Base-by-base conservation (phyloP, 2,113 vertebrate species). In the Chascanopsetta lugubris region DNA sequence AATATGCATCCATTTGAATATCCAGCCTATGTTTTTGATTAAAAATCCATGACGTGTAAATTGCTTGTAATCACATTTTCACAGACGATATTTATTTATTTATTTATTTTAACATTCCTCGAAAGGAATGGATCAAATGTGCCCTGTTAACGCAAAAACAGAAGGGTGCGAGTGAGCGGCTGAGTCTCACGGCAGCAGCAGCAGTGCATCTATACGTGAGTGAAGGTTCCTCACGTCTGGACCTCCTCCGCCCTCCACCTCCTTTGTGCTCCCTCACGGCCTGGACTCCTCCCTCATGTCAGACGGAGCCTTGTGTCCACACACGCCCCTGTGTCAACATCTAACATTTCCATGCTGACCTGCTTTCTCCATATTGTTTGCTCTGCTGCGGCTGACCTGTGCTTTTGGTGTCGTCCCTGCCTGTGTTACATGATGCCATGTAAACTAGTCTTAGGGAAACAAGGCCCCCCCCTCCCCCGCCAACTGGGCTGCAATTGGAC, bases 301-400 rank as follows among this genome's bases (percentile, higher is more conserved):
- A 24, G 22, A 17, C 40, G 20, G 25, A 34, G 40, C 36, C 21
- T 61, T n/a, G 43, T 12, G 30, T 36, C 8, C 58, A 53, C 43
- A 1, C 58, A 58, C 8, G 7, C 9, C 47, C 53, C 17, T n/a
- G 11, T 60, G n/a, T 49, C 43, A 61, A 46, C 42, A 22, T 48
- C 18, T 69, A 8, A 47, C 27, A 42, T 67, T 58, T 60, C 73
- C 32, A 27, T 17, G n/a, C 40, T 80, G 76, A 84, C 73, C 73
- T 78, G 46, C 45, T 84, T 86, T 70, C 47, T 46, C 30, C 29
- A 12, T 8, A 51, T 25, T 74, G 61, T 85, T 82, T 79, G 43
- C 21, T 76, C 56, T 62, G 30, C 54, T 38, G 48, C 3, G 10
- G 21, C 13, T 72, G 50, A 56, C 66, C 26, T 8, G 25, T 10